Conservation (phyloP, 2,888 invertebrate species). For the Acrobasis consociella region DNA sequence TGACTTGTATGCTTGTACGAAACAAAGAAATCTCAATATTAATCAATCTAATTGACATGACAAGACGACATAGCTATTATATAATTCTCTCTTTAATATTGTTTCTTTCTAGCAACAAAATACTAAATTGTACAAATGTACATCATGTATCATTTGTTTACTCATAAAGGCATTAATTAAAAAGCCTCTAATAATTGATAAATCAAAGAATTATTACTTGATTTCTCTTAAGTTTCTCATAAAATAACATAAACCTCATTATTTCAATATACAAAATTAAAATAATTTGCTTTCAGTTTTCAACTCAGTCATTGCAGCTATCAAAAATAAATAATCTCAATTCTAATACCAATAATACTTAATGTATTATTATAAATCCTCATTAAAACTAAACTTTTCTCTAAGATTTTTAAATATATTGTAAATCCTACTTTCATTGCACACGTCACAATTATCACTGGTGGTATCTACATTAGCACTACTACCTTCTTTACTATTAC, state of each 20-base stretch:
- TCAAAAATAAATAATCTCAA: slow-evolving; percentile 17
- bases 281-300: slow-evolving; percentile 1
- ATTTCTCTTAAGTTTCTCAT: background rate
- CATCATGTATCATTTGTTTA: background rate
- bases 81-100: background rate
- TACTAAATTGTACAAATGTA: too few species aligned
- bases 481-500: slow-evolving; percentile 28
- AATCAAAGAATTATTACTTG: background rate
- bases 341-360: slow-evolving; percentile 12
- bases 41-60: background rate
- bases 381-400: slow-evolving; percentile 62
- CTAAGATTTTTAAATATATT: slow-evolving; percentile 58
- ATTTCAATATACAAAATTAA: background rate
- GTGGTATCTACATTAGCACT: slow-evolving; percentile 26
- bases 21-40: background rate
- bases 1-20: too few species aligned
- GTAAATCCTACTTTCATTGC: slow-evolving; percentile 66
- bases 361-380: slow-evolving; percentile 38
- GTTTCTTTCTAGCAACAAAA: background rate
- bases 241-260: background rate
- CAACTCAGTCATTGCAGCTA: slow-evolving; percentile 11
- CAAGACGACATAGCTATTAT: background rate
- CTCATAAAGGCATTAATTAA: background rate
- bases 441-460: slow-evolving; percentile 55
- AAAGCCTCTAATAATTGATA: background rate